Percentiles rank a stretch among this genome's conserved stretches.
Evolutionary conservation across 2,888 invertebrate species (phyloP).

Genomic region (Dryadula phaetusa): DNA sequence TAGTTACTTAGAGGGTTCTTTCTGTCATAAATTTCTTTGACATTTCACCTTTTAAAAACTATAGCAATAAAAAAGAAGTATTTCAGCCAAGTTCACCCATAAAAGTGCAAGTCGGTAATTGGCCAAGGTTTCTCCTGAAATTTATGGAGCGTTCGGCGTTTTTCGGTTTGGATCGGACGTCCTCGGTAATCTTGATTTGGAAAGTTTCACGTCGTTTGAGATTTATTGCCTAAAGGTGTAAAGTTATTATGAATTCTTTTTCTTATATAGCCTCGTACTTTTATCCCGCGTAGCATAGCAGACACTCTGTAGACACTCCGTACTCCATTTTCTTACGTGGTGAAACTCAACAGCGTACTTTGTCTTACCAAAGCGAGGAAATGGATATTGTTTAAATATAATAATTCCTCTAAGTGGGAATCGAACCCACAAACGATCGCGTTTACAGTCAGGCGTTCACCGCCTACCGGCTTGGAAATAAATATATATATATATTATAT

Average conservation of each 20-base stretch:
- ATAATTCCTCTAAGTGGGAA: too few species aligned
- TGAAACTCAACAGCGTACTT: too few species aligned
- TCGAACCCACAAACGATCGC: too few species aligned
- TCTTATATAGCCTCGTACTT: too few species aligned
- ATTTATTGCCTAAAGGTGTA: slow-evolving; percentile 40
- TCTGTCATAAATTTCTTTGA: slow-evolving; percentile 58
- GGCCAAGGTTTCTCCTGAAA: slow-evolving; percentile 47
- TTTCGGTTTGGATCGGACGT: slow-evolving; percentile 52
- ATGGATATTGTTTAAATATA: too few species aligned
- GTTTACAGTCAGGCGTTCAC: too few species aligned
- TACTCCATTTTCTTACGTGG: too few species aligned
- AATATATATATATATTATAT: too few species aligned
- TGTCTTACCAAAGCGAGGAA: too few species aligned
- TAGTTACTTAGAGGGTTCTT: slow-evolving; percentile 43
- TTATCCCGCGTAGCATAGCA: too few species aligned
- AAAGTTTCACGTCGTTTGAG: slow-evolving; percentile 46
- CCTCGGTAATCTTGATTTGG: slow-evolving; percentile 48
- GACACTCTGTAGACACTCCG: too few species aligned
- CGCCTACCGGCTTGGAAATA: too few species aligned
- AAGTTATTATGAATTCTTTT: slow-evolving; percentile 30
- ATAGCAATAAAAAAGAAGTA: slow-evolving; percentile 54
- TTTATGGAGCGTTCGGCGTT: slow-evolving; percentile 51
- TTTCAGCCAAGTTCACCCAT: slow-evolving; percentile 52
- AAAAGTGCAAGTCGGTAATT: slow-evolving; percentile 53
- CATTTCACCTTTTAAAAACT: slow-evolving; percentile 62